These are phyloP conservation scores for Augochlorella aurata DNA, from an alignment of 2,888 invertebrate species.

Conservation along the genomic window DNA sequence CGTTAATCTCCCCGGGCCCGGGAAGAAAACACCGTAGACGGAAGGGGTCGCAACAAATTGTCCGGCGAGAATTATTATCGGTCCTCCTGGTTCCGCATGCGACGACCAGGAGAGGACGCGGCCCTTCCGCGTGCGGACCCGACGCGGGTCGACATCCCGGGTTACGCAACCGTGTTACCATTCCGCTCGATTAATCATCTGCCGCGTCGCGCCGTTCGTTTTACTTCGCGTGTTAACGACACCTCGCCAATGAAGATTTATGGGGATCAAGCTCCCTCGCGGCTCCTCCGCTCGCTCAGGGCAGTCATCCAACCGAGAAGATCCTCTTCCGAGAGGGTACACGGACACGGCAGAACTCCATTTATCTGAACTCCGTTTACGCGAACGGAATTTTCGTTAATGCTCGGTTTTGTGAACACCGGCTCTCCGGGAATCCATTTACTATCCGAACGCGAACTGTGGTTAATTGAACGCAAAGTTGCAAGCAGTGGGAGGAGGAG, in stretches of 20 bases:
- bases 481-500: too few relatives aligned
- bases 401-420: too few relatives aligned
- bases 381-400: too few relatives aligned
- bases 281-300: background rate
- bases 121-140: background rate
- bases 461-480: too few relatives aligned
- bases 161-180: slow-evolving; percentile 33
- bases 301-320: too few relatives aligned
- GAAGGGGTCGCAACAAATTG: background rate
- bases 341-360: too few relatives aligned
- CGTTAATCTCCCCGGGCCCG: slow-evolving; percentile 24
- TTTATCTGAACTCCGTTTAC: too few relatives aligned
- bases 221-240: slow-evolving; percentile 37
- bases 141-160: background rate
- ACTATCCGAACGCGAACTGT: too few relatives aligned
- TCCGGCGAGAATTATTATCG: background rate
- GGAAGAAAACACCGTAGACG: background rate
- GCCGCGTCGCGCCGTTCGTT: slow-evolving; percentile 5
- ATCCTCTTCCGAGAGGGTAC: too few relatives aligned
- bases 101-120: background rate
- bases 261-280: slow-evolving; percentile 5
- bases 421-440: too few relatives aligned
- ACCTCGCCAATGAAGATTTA: slow-evolving; percentile 46
- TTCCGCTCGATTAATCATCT: slow-evolving; percentile 44
- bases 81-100: background rate